These are phyloP conservation scores for Bufotes viridis DNA, from an alignment of 2,797 vertebrate species.

Conservation along the genomic window DNA sequence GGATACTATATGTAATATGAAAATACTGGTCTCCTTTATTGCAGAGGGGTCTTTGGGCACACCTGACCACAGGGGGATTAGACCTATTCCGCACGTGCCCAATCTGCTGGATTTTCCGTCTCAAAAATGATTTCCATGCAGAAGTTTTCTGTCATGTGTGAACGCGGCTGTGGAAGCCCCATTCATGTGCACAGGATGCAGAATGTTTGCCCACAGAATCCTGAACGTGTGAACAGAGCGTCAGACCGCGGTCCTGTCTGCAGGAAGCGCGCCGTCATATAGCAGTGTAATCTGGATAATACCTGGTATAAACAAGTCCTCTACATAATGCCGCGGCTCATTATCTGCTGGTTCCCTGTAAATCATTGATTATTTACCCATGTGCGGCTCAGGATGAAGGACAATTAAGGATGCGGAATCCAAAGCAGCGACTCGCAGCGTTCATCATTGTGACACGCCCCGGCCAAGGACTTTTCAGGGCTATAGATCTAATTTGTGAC, in stretches of 20 bases:
- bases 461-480: not conserved
- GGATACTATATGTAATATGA: no score
- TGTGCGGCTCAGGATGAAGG: not conserved
- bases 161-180: no score
- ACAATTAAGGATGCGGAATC: slow-evolving; percentile 9
- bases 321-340: not conserved
- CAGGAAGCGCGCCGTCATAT: not conserved
- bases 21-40: no score
- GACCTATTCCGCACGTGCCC: no score
- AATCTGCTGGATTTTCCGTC: no score
- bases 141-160: no score
- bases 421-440: not conserved
- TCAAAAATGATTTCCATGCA: no score
- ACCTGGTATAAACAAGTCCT: not conserved
- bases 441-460: not conserved
- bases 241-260: not conserved
- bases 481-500: not conserved
- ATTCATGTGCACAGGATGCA: no score
- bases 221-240: not conserved
- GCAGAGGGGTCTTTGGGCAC: no score
- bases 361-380: slow-evolving; percentile 24
- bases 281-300: not conserved
- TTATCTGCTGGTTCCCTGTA: not conserved
- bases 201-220: no score
- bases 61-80: no score